Evolutionary conservation across 2,113 vertebrate genomes (phyloP).

Genomic region (Varanus komodoensis): DNA sequence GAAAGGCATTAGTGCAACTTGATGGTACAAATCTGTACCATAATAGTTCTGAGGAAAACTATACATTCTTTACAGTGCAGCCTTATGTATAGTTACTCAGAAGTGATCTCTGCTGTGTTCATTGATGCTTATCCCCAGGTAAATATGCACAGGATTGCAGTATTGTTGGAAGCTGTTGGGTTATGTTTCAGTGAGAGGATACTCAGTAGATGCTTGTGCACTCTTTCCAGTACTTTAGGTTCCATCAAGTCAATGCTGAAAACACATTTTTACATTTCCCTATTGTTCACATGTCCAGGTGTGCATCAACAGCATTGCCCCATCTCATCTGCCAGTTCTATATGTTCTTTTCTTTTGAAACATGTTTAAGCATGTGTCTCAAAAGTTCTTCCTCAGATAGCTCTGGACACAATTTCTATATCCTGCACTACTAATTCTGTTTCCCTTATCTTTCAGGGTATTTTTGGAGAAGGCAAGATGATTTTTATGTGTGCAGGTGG

Average conservation of each 20-base stretch:
- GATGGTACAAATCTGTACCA: background rate
- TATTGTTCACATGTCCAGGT: background rate
- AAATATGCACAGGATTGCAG: background rate
- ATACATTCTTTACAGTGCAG: background rate
- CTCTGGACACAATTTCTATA: background rate
- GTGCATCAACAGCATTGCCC: background rate
- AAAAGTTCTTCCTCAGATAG: background rate
- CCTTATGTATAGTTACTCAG: too few species aligned
- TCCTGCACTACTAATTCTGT: background rate
- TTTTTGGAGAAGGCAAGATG: background rate
- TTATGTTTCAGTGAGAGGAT: background rate
- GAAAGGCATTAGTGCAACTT: background rate
- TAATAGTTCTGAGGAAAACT: background rate
- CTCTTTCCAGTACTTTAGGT: background rate
- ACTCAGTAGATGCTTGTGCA: background rate
- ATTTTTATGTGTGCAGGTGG: background rate
- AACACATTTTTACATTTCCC: background rate
- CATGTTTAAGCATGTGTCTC: background rate
- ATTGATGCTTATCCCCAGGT: background rate
- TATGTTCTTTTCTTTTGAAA: background rate
- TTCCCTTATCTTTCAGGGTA: background rate
- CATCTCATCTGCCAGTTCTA: background rate
- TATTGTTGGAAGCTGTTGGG: background rate
- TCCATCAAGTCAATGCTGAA: background rate
- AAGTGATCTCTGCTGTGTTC: background rate